Evolutionary conservation across 2,113 vertebrate genomes (phyloP), one percentile per base, ranked within the genome.

Genomic region (Struthidea cinerea): DNA sequence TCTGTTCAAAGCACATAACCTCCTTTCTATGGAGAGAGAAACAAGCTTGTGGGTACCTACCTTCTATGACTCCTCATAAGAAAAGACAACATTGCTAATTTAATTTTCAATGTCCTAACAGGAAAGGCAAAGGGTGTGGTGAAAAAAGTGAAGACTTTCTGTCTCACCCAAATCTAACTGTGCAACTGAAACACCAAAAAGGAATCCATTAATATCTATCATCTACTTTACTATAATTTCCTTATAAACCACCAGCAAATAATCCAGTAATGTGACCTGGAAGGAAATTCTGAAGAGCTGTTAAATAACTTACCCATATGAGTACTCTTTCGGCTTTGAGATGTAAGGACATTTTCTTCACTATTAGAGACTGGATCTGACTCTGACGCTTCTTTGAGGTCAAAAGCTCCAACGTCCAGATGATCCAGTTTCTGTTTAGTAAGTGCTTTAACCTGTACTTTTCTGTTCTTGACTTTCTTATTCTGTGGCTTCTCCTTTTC

Each of bases 251-350:
- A 88, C 6, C 37, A 57, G 4, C 75, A 87, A 75, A 79, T 37
- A 44, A 68, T 19, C 12, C 41, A 87, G 9, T 32, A 64, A 73
- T 23, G n/a, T 24, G 10, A 76, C 17, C 6, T 33, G n/a, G 19
- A 89, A 90, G 10, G 13, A 84, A n/a, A 68, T 27, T 20, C n/a
- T 50, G 24, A 93, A 63, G 28, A 80, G 4, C 24, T 57, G 22
- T 42, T 75, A 84, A 84, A 35, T 56, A 59, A 96, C 97, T 97
- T 94, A 98, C 98, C 93, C 4, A 1, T 8, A 39, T 0, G 7
- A 47, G 28, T 39, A 33, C 27, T 46, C 8, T n/a, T 81, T 81
- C 4, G 60, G 60, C 53, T 95, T 71, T 55, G 64, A 74, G 90
- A 91, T 70, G 37, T 39, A 82, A 28, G 22, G 49, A 60, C 33